These are phyloP conservation scores for Poeciliopsis occidentalis DNA, from an alignment of 2,113 vertebrate species.

Conservation along the genomic window DNA sequence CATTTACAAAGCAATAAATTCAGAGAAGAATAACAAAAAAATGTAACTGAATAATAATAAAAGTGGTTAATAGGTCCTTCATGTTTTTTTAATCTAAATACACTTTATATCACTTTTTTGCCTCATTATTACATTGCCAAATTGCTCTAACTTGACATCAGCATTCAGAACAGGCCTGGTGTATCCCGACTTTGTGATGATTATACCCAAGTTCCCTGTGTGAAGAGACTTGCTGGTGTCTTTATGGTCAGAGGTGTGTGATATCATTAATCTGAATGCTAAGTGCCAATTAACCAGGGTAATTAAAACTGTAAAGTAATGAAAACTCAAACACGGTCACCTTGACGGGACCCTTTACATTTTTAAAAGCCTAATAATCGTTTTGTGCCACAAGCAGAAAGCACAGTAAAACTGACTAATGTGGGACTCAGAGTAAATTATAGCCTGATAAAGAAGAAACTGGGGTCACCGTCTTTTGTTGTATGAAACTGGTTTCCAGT, in stretches of 20 bases:
- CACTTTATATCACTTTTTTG: too few species aligned
- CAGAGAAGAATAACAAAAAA: too few species aligned
- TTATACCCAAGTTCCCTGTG: not conserved
- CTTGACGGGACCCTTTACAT: slow-evolving; percentile 38
- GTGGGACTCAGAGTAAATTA: slow-evolving; percentile 45
- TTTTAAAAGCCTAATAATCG: slow-evolving; percentile 65
- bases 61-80: too few species aligned
- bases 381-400: slow-evolving; percentile 20
- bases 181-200: slow-evolving; percentile 1
- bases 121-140: not conserved
- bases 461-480: slow-evolving; percentile 2
- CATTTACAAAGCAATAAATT: too few species aligned
- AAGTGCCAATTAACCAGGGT: slow-evolving; percentile 56
- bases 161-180: not conserved
- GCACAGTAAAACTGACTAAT: slow-evolving; percentile 52
- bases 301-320: slow-evolving; percentile 38
- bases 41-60: too few species aligned
- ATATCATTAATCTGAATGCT: slow-evolving; percentile 7
- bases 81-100: too few species aligned
- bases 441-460: slow-evolving; percentile 33
- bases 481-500: not conserved
- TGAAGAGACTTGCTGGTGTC: not conserved
- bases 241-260: slow-evolving; percentile 5
- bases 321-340: slow-evolving; percentile 36
- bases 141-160: not conserved